Base-by-base conservation (phyloP, 1,140 invertebrate genomes). In the Elymnias hypermnestra region DNA sequence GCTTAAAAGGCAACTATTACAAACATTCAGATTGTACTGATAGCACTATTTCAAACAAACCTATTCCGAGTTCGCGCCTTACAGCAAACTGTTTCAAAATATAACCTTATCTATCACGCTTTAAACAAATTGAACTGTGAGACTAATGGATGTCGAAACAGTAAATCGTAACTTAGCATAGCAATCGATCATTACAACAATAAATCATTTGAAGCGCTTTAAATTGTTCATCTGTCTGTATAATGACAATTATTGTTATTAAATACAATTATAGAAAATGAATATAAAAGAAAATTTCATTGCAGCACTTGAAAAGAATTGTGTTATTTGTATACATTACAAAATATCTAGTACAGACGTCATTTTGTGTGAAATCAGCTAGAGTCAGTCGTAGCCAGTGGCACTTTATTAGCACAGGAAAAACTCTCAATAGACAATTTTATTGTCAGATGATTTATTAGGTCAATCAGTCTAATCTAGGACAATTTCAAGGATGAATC, bases 101-200 rank as follows among this genome's bases (percentile, higher is more conserved):
- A 38, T 8, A 19, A 13, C 19, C 14, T 44, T 42, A 42, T 38
- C 31, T 50, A 37, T 29, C 38, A 37, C 39, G 33, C 19, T 29
- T 47, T 42, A 42, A 49, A 49, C 37, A 23, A 57, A 52, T 44
- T 49, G 10, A 53, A 53, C 39, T 53, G 17, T 35, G 36, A 44
- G 15, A 39, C 45, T 44, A 42, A 37, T 49, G 10, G 40, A 35
- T 43, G 33, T 43, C 26, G 31, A 50, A 43, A 50, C 14, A 26
- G 9, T 31, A 26, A 36, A 33, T 33, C 36, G 17, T 22, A 39
- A 47, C n/a, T 38, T 37, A 38, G 35, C 23, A 38, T 8, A 45
- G 31, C 33, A 35, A 37, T 38, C 43, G 14, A 46, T 38, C 41
- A 35, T 21, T 43, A 33, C 13, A 33, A 33, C 14, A 33, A 33